Conservation (phyloP, 2,797 vertebrate species). For the Naso thynnoides region DNA sequence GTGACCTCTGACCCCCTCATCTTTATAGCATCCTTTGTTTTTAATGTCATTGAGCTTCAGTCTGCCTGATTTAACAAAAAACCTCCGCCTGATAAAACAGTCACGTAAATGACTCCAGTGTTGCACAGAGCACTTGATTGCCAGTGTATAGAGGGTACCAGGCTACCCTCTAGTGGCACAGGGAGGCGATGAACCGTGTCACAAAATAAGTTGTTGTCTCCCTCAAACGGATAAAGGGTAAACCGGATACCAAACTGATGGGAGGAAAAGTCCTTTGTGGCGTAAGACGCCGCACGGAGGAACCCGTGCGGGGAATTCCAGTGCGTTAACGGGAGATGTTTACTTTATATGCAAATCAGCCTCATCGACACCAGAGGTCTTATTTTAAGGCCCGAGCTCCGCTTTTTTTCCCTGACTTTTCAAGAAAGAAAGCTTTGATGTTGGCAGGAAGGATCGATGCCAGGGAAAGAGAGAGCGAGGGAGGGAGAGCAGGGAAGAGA, state of each 20-base stretch:
- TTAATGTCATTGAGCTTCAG: not conserved
- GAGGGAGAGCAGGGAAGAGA: not conserved
- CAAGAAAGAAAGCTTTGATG: constrained; percentile 81
- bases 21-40: constrained; percentile 12
- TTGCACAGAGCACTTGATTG: constrained; percentile 36
- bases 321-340: constrained; percentile 53
- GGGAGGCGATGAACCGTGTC: constrained; percentile 63
- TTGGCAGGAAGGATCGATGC: constrained; percentile 76
- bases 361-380: constrained; percentile 55
- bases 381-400: constrained; percentile 56
- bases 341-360: constrained; percentile 74
- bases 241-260: constrained; percentile 45
- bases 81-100: constrained; percentile 45
- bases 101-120: constrained; percentile 60
- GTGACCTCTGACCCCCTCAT: constrained; percentile 30
- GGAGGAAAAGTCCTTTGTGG: constrained; percentile 55
- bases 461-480: constrained; percentile 41
- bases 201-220: constrained; percentile 67
- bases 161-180: constrained; percentile 81
- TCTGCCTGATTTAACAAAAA: constrained; percentile 18
- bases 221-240: constrained; percentile 51
- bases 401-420: constrained; percentile 64
- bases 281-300: constrained; percentile 22
- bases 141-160: constrained; percentile 65
- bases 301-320: constrained; percentile 62